Base-by-base conservation (phyloP, 2,113 vertebrate genomes). In the Poicephalus meyeri region DNA sequence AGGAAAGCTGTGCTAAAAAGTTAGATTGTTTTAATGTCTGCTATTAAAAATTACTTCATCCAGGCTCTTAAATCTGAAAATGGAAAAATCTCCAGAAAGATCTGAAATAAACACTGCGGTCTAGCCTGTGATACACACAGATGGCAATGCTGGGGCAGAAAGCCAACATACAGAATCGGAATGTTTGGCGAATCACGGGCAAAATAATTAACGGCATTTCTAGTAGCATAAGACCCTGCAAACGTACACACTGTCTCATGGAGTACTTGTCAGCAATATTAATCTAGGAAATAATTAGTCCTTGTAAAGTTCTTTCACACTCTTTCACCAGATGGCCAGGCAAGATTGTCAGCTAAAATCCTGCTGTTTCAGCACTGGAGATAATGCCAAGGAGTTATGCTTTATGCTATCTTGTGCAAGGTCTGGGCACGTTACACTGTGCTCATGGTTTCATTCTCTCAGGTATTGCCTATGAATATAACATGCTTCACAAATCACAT, bases 261-360 rank as follows among this genome's bases (percentile, higher is more conserved):
- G 91, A 94, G 91, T 89, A 97, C 92, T 65, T 83, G 96, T 96
- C 97, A 97, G 95, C 97, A 90, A 94, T 97, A 97, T 97, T 98
- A 96, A 96, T 97, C 92, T 82, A 79, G 70, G 49, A 96, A 97
- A 95, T 96, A 98, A 97, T 96, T 97, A 97, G 96, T 92, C 72
- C 46, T 81, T 58, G 35, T 60, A 93, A 97, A 97, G 80, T 92
- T 95, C 90, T 96, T 96, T 91, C 85, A 44, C 24, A 26, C 70
- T 89, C 80, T 95, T 97, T 98, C 86, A 95, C 95, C 97, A 98
- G 97, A 97, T 98, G 97, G 97, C n/a, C 82, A 46, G 66, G 86
- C 33, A 95, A 94, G 89, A 93, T 35, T 53, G 44, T 98, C 98
- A 98, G 97, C 98, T 97, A 93, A 98, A 98, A 97, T 97, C 90